Conservation (phyloP, 2,888 invertebrate species). For the Polylopha cassiicola region DNA sequence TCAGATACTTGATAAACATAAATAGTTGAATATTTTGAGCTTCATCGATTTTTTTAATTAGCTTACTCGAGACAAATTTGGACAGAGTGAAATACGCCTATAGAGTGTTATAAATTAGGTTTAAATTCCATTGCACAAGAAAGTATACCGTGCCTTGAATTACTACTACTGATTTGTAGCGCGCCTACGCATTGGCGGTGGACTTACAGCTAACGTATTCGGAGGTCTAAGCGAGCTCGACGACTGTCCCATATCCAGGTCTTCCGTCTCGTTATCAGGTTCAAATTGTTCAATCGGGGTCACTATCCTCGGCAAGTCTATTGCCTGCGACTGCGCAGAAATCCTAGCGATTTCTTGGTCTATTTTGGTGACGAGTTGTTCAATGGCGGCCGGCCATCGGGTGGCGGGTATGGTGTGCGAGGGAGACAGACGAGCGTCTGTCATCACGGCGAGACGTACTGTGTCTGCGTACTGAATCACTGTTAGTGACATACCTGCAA, state of each 20-base stretch:
- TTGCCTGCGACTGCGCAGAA: slow-evolving; percentile 39
- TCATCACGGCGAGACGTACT: slow-evolving; percentile 82
- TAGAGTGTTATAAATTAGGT: no score
- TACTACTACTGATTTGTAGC: slow-evolving; percentile 37
- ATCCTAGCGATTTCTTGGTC: slow-evolving; percentile 65
- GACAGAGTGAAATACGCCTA: no score
- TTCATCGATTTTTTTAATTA: no score
- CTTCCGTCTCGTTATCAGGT: slow-evolving; percentile 20
- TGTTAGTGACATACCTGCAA: slow-evolving; percentile 83
- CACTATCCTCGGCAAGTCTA: slow-evolving; percentile 36
- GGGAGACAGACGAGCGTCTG: slow-evolving; percentile 82
- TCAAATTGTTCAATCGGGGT: slow-evolving; percentile 29
- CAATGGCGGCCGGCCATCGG: slow-evolving; percentile 60
- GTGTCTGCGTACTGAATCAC: slow-evolving; percentile 82
- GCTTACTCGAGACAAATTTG: no score
- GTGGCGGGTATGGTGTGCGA: slow-evolving; percentile 76
- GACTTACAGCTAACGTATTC: slow-evolving; percentile 41
- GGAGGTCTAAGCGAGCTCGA: slow-evolving; percentile 46
- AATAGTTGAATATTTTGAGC: no score
- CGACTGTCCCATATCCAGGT: slow-evolving; percentile 19
- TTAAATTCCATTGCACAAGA: no score
- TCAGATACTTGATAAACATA: no score
- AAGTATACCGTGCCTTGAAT: no score
- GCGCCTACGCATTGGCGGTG: slow-evolving; percentile 49
- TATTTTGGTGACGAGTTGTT: slow-evolving; percentile 54